phyloP scores from a whole-genome alignment of 2,797 vertebrate genomes.

The Schizopygopsis pylzovi region DNA sequence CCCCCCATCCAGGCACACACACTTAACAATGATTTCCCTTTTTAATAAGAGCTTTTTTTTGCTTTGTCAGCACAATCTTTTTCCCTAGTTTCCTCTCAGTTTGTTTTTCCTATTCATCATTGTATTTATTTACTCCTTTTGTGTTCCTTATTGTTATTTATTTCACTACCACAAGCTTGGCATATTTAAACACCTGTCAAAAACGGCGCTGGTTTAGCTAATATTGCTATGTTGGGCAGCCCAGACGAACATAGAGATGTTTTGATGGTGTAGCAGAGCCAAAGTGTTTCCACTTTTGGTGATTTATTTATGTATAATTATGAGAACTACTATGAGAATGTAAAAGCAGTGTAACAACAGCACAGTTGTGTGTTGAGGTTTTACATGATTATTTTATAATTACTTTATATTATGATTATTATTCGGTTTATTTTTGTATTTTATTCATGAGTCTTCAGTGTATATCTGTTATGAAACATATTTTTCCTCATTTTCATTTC shows the following conservation, averaged over 20 bases:
- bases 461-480: neutral
- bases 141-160: neutral
- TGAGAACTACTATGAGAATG: neutral
- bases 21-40: conserved; percentile 57
- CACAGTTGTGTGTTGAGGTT: neutral
- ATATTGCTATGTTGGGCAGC: neutral
- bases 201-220: neutral
- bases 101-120: conserved; percentile 15
- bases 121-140: conserved; percentile 22
- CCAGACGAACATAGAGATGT: neutral
- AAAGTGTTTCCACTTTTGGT: neutral
- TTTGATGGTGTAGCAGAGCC: neutral
- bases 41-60: conserved; percentile 46
- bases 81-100: conserved; percentile 32
- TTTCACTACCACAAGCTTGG: neutral
- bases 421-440: neutral
- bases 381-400: neutral
- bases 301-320: neutral
- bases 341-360: neutral
- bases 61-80: conserved; percentile 63
- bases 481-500: neutral
- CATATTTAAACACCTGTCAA: neutral
- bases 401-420: neutral
- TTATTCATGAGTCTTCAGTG: neutral
- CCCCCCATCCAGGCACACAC: conserved; percentile 40